phyloP scores from a whole-genome alignment of 1,140 invertebrate species.

The Euwallacea fornicatus region DNA sequence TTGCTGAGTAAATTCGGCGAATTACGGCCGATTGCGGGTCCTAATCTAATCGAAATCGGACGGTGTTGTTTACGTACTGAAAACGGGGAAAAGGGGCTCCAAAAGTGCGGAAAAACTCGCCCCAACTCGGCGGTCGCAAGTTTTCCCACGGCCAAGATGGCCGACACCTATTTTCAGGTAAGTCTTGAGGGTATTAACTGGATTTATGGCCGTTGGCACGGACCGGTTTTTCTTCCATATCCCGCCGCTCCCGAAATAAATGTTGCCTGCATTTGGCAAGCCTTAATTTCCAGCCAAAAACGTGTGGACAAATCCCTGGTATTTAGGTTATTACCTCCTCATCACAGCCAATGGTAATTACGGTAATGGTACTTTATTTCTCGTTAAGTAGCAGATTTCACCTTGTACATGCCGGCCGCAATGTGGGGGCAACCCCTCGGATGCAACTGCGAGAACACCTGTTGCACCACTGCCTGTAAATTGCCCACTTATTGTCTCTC shows the following conservation, averaged over 20 bases:
- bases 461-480: too few species aligned
- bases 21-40: too few species aligned
- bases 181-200: conserved; percentile 11
- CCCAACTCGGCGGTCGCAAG: conserved; percentile 21
- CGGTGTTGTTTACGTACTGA: conserved; percentile 2
- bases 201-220: not conserved
- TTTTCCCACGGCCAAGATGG: conserved; percentile 35
- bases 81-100: conserved; percentile 10
- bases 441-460: too few species aligned
- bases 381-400: too few species aligned
- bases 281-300: not conserved
- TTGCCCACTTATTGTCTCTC: too few species aligned
- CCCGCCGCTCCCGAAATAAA: not conserved
- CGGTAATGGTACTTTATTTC: too few species aligned
- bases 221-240: conserved; percentile 1
- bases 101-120: conserved; percentile 30
- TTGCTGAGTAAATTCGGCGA: too few species aligned
- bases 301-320: conserved; percentile 12
- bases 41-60: too few species aligned
- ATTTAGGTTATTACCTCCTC: conserved; percentile 28
- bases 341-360: too few species aligned
- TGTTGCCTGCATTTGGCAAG: not conserved
- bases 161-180: conserved; percentile 38
- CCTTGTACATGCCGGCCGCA: too few species aligned
- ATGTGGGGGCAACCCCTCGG: too few species aligned